phyloP scores from a whole-genome alignment of 2,888 invertebrate species.

The Beris chalybata region DNA sequence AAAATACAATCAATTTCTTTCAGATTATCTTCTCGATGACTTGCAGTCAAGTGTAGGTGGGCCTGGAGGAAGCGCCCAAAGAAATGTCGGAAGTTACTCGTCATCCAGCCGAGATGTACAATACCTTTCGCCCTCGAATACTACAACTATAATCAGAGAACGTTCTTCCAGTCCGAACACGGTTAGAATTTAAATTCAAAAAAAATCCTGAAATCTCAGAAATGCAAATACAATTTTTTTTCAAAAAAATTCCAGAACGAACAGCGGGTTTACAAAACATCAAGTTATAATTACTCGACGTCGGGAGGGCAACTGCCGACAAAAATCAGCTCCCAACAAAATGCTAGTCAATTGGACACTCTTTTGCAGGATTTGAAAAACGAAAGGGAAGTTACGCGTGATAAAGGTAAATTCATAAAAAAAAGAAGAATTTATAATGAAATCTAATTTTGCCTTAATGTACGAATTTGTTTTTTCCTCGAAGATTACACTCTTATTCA shows the following conservation, averaged over 20 bases:
- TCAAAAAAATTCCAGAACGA: conserved; percentile 45
- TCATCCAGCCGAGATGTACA: conserved; percentile 39
- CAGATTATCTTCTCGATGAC: conserved; percentile 42
- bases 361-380: conserved; percentile 71
- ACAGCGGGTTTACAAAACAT: conserved; percentile 53
- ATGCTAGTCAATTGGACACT: conserved; percentile 75
- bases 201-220: background rate
- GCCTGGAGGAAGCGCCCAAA: conserved; percentile 34
- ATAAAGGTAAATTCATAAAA: conserved; percentile 44
- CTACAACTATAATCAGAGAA: conserved; percentile 40
- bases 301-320: conserved; percentile 42
- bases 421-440: background rate
- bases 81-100: conserved; percentile 21
- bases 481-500: conserved; percentile 38
- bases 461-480: background rate
- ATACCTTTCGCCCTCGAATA: conserved; percentile 41
- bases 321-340: conserved; percentile 56
- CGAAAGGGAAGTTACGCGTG: conserved; percentile 52
- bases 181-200: conserved; percentile 4
- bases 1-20: background rate
- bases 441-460: background rate
- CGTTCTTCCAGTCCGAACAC: conserved; percentile 41
- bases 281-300: conserved; percentile 53
- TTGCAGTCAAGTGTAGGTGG: conserved; percentile 41
- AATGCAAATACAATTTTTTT: background rate